Conservation (phyloP, 2,888 invertebrate species). For the Habroteleia sp. region DNA sequence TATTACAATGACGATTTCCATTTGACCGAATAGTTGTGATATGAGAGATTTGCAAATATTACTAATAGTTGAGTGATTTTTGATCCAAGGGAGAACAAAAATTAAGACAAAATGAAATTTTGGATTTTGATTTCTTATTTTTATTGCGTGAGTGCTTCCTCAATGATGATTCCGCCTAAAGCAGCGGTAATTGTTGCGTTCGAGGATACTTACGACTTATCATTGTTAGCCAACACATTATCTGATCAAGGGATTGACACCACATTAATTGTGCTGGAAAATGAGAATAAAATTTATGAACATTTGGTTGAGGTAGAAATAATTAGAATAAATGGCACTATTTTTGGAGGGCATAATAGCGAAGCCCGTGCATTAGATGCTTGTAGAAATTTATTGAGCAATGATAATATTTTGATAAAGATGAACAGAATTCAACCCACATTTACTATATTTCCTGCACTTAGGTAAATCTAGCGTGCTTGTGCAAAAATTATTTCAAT, state of each 20-base stretch:
- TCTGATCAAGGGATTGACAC: constrained; percentile 76
- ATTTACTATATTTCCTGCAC: constrained; percentile 75
- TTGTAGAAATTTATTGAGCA: constrained; percentile 71
- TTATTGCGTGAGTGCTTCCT: constrained; percentile 67
- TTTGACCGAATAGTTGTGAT: too few species aligned
- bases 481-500: too few species aligned
- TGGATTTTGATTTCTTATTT: constrained; percentile 42
- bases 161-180: constrained; percentile 71
- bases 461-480: constrained; percentile 70
- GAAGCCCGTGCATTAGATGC: constrained; percentile 69
- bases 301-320: constrained; percentile 74
- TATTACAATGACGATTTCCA: too few species aligned
- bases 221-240: constrained; percentile 76
- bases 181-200: constrained; percentile 76
- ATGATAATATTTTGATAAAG: constrained; percentile 68
- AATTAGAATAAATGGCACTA: constrained; percentile 64
- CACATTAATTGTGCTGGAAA: constrained; percentile 71
- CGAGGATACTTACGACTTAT: constrained; percentile 75
- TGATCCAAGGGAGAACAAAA: background rate
- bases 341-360: constrained; percentile 48
- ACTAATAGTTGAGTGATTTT: too few species aligned
- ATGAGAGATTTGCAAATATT: too few species aligned
- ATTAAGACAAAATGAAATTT: constrained; percentile 12
- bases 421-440: constrained; percentile 74
- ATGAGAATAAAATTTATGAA: constrained; percentile 71